Conservation (phyloP, 2,113 vertebrate genomes). For the Bombycilla garrulus region DNA sequence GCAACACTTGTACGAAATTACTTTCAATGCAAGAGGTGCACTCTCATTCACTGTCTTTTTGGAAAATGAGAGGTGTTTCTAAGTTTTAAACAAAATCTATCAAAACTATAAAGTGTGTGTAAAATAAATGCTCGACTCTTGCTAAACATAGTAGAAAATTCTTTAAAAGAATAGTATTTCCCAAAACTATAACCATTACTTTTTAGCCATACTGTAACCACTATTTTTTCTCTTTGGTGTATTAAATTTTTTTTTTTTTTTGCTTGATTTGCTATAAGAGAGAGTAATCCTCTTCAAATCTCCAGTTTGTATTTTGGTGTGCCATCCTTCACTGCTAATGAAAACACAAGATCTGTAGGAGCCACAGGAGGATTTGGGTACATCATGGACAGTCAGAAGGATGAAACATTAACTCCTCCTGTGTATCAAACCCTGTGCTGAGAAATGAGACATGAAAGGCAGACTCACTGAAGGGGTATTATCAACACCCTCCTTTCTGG, state of each 20-base stretch:
- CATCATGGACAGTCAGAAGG: not conserved
- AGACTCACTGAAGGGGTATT: not conserved
- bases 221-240: not conserved
- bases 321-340: not conserved
- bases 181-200: not conserved
- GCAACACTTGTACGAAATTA: not conserved
- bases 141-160: not conserved
- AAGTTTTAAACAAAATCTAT: not conserved
- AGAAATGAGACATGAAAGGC: not conserved
- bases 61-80: not conserved
- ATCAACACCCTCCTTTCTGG: not conserved
- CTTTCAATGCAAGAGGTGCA: not conserved
- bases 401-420: not conserved
- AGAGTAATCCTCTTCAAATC: not conserved
- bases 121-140: not conserved
- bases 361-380: not conserved
- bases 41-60: not conserved
- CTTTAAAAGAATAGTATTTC: not conserved
- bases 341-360: not conserved
- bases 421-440: not conserved
- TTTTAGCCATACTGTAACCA: not conserved
- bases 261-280: not conserved
- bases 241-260: too few relatives aligned
- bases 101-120: not conserved
- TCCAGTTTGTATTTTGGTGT: not conserved